These are phyloP conservation scores for Magallana angulata DNA, from an alignment of 1,140 invertebrate species.

Conservation along the genomic window DNA sequence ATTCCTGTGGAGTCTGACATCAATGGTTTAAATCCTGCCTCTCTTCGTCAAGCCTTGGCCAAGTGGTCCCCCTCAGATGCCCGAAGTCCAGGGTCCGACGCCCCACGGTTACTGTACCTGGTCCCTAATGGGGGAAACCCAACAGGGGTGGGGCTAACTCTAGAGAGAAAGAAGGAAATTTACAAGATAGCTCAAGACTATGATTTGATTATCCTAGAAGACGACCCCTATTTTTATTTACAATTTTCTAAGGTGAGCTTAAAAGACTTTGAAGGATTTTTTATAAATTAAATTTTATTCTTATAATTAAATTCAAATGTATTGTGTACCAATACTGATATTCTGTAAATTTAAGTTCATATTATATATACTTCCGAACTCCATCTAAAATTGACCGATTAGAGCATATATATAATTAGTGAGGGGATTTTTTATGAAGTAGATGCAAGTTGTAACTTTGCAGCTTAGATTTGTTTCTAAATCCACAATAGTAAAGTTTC, in stretches of 20 bases:
- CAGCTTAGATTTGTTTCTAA: too few species aligned
- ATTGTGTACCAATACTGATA: too few species aligned
- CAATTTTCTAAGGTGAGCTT: conserved; percentile 82
- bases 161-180: conserved; percentile 85
- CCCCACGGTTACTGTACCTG: conserved; percentile 82
- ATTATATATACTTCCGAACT: too few species aligned
- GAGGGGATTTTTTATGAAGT: too few species aligned
- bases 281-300: neutral
- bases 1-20: conserved; percentile 73
- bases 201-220: conserved; percentile 89
- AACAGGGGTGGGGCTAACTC: conserved; percentile 84
- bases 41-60: conserved; percentile 71
- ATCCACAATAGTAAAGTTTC: too few species aligned
- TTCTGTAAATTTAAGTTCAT: too few species aligned
- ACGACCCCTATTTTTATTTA: conserved; percentile 90
- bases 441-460: too few species aligned
- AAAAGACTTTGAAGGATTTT: neutral
- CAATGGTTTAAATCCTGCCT: conserved; percentile 75
- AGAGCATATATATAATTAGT: too few species aligned
- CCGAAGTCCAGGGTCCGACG: conserved; percentile 63
- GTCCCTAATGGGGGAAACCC: conserved; percentile 87
- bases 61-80: conserved; percentile 73
- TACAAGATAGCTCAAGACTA: conserved; percentile 87
- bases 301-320: too few species aligned
- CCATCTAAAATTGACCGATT: too few species aligned